Evolutionary conservation across 2,113 vertebrate genomes (phyloP), one percentile per base, ranked within the genome.

Genomic region (Urocitellus parryii): DNA sequence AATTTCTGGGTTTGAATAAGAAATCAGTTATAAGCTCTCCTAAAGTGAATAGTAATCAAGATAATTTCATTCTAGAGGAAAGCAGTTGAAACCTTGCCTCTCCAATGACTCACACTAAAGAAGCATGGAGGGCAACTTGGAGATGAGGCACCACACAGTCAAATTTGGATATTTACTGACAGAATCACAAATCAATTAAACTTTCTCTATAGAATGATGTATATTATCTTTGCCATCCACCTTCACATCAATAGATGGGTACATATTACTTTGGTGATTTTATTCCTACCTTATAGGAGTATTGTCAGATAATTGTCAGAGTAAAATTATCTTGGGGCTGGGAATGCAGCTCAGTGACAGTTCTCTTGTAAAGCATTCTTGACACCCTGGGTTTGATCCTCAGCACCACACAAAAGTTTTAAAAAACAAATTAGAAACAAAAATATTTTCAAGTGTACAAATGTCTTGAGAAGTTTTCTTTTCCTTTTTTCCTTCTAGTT

Each of bases 251-350:
- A 78, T 67, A 68, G 45, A 61, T 79, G 53, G 48, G 72, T 4
- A 70, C 48, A 42, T 37, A 81, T 9, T 42, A 45, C 10, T 79
- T 76, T 76, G 84, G 48, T 20, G 78, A 39, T 68, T 81, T 83
- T 86, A 78, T 90, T 90, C 0, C 32, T 82, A 29, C 27, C n/a
- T 39, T 63, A 74, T n/a, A 81, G 14, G 8, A 63, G 48, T 65
- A 9, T 65, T 42, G 51, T n/a, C 42, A 78, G 32, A 74, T 51
- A 82, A 73, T 90, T 92, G 90, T 70, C 25, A 88, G 84, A 87
- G 58, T 56, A 70, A 87, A 79, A 34, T 34, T n/a, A n/a, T 70
- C 32, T 70, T n/a, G 32, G 34, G 34, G 4, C 16, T 70, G 14
- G 34, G 34, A n/a, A 70, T 70, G 32, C 34, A n/a, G 14, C 32